Base-by-base conservation (phyloP, 35 echinoderm and acorn worm species). In the Hemicentrotus pulcherrimus region DNA sequence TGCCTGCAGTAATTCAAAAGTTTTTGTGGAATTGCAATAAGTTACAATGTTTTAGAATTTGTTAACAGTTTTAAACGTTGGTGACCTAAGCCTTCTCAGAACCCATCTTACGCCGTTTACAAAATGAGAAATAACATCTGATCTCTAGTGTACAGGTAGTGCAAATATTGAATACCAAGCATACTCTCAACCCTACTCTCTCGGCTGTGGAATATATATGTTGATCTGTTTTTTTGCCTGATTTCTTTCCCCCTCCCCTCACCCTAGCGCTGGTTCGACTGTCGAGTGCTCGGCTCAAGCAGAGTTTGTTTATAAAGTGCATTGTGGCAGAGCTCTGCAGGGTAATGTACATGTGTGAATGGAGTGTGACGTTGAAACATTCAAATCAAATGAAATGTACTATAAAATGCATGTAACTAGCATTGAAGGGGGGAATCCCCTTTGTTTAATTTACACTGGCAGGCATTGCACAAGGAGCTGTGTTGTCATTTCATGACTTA, bases 221-320 rank as follows among this genome's bases (percentile, higher is more conserved):
- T 31, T 93, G 91, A 93, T n/a, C 28, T 46, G 19, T 58, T 93
- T 92, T 93, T 92, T 47, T 93, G 91, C 48, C 91, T 33, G 46
- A 12, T 93, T 58, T 93, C 91, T 90, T 90, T 90, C 88, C 88
- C 88, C 88, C 91, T 46, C 65, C 88, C 88, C 91, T 46, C 65
- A 78, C 65, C 46, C 18, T 93, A 93, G 91, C 48, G 91, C 91
- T 93, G 91, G 48, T 78, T 93, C 91, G 30, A 31, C 91, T 58
- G 88, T 32, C 31, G 31, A 90, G 88, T 90, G 12, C 46, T 90
- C 32, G 32, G 46, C 88, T 45, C 88, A 90, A 33, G 32, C 88
- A 90, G 88, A 90, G 88, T 90, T 90, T 90, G 88, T 90, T 33
- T 90, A 90, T 33, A 58, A 93, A 93, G 91, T 93, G 32, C 32